These are phyloP conservation scores for Passer domesticus DNA, from an alignment of 2,113 vertebrate genomes.

Conservation along the genomic window DNA sequence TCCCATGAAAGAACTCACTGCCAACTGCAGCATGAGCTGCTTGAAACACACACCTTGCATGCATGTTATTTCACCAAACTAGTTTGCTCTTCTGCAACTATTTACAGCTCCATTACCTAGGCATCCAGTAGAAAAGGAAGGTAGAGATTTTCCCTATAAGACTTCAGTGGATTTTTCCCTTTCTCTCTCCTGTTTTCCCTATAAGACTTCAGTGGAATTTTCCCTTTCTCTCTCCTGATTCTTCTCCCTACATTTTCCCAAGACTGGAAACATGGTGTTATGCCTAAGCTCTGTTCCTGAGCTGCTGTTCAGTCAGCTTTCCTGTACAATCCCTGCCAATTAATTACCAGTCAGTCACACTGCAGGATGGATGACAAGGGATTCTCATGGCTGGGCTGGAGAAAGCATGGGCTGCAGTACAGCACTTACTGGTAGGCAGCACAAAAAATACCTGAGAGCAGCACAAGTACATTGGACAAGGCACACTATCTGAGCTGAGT, in stretches of 20 bases:
- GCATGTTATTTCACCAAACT: not conserved
- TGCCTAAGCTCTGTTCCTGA: not conserved
- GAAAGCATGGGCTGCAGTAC: not conserved
- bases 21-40: not conserved
- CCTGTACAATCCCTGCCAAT: not conserved
- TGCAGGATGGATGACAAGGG: not conserved
- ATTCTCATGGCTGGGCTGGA: not conserved
- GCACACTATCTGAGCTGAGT: not conserved
- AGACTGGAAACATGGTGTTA: not conserved
- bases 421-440: not conserved
- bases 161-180: not conserved
- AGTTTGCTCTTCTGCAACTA: not conserved
- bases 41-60: not conserved
- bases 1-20: not conserved
- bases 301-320: not conserved
- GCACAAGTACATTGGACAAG: not conserved
- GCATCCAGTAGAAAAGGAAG: not conserved
- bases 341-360: not conserved
- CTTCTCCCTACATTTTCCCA: not conserved
- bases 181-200: not conserved
- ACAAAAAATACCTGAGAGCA: accelerated
- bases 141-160: not conserved
- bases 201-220: not conserved
- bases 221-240: not conserved
- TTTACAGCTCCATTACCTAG: not conserved